Evolutionary conservation across 2,113 vertebrate genomes (phyloP).

Genomic region (Odontophorus gujanensis): DNA sequence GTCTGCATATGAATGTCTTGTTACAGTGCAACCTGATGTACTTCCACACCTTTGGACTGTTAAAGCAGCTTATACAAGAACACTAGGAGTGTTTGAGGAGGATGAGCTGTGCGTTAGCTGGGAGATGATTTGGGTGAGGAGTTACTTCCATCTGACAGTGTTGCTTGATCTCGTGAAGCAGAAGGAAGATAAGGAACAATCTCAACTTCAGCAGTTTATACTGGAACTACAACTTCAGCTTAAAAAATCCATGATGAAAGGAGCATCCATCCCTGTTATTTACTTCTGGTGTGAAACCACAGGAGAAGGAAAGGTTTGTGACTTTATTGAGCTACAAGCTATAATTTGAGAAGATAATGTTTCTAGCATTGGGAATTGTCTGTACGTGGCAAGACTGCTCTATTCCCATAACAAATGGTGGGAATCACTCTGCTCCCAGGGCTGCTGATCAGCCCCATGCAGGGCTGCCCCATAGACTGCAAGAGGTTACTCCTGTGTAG

Average conservation of each 20-base stretch:
- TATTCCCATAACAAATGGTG: background rate
- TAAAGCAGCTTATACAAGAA: fast-evolving
- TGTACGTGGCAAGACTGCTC: background rate
- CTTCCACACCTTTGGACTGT: background rate
- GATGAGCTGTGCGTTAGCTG: background rate
- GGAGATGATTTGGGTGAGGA: background rate
- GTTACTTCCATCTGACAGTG: background rate
- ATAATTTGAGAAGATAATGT: background rate
- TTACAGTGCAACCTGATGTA: background rate
- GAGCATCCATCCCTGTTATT: background rate
- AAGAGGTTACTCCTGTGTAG: background rate
- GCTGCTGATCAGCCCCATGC: background rate
- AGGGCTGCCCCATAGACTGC: background rate
- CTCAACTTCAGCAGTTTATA: background rate
- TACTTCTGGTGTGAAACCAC: background rate
- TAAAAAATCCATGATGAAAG: background rate
- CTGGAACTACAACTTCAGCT: background rate
- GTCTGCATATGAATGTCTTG: background rate
- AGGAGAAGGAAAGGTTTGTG: background rate
- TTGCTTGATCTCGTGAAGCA: background rate
- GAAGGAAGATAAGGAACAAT: background rate
- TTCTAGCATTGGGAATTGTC: background rate
- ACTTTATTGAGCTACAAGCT: background rate
- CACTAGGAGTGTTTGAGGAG: background rate
- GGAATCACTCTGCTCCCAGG: background rate